Conservation (phyloP, 2,797 vertebrate species). For the Siniperca scherzeri region DNA sequence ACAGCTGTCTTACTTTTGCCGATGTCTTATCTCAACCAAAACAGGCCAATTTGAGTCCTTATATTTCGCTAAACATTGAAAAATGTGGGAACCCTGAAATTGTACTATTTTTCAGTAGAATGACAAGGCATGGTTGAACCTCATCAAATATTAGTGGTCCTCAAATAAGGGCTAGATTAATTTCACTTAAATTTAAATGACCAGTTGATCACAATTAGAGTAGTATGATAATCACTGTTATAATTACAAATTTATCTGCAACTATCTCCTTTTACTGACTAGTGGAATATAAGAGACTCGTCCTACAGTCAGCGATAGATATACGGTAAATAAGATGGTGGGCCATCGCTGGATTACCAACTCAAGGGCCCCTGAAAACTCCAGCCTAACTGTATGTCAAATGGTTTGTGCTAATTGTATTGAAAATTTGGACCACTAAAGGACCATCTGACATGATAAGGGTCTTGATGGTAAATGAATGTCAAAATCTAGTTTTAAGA, state of each 20-base stretch:
- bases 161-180: not conserved
- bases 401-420: not conserved
- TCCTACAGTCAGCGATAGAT: constrained; percentile 2
- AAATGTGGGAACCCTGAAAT: not conserved
- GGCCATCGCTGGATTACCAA: not conserved
- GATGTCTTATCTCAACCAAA: not conserved
- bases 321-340: not conserved
- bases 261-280: constrained; percentile 31
- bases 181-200: not conserved
- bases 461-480: too few relatives aligned
- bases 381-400: not conserved
- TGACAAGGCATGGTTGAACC: not conserved
- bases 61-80: not conserved
- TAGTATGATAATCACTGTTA: constrained; percentile 9
- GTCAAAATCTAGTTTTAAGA: too few relatives aligned
- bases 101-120: not conserved
- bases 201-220: constrained; percentile 22
- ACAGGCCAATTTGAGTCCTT: not conserved
- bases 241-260: constrained; percentile 14
- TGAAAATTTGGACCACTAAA: not conserved
- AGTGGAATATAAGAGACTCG: constrained; percentile 2
- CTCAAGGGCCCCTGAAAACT: not conserved
- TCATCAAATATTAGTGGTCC: constrained; percentile 2
- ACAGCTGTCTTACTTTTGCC: not conserved
- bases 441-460: not conserved